These are phyloP conservation scores for Dinomys branickii DNA, from an alignment of 2,113 vertebrate species.

Conservation along the genomic window DNA sequence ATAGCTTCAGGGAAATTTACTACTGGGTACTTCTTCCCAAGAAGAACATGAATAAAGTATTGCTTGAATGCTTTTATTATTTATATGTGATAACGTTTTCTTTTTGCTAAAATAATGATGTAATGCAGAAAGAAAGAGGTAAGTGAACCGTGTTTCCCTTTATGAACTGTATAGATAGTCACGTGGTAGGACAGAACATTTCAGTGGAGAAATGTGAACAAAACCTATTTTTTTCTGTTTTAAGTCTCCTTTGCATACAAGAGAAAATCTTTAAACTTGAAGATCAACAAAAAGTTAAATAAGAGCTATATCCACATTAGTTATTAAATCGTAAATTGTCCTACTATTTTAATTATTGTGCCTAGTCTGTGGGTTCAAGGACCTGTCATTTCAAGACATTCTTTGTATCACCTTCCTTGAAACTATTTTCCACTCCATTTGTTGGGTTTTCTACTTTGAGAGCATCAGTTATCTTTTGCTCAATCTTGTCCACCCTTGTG, in stretches of 20 bases:
- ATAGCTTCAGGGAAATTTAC: not conserved
- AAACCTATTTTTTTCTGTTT: not conserved
- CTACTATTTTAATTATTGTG: not conserved
- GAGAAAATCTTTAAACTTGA: not conserved
- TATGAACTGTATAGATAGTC: not conserved
- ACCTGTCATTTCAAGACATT: not conserved
- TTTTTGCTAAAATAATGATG: not conserved
- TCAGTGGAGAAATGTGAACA: not conserved
- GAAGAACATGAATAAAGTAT: not conserved
- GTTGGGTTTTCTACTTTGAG: not conserved
- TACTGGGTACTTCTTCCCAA: not conserved
- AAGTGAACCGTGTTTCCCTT: not conserved
- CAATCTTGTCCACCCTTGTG: not conserved
- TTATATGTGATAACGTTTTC: not conserved
- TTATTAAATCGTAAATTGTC: not conserved
- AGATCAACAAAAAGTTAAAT: not conserved
- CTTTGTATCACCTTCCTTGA: not conserved
- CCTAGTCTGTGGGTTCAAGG: not conserved
- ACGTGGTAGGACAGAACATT: not conserved
- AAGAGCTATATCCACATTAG: not conserved
- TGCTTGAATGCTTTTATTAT: not conserved
- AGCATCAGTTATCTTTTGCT: not conserved
- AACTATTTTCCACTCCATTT: not conserved
- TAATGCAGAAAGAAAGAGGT: not conserved
- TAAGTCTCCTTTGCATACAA: not conserved